Conservation (phyloP, 2,888 invertebrate genomes). For the Anticlea derivata region DNA sequence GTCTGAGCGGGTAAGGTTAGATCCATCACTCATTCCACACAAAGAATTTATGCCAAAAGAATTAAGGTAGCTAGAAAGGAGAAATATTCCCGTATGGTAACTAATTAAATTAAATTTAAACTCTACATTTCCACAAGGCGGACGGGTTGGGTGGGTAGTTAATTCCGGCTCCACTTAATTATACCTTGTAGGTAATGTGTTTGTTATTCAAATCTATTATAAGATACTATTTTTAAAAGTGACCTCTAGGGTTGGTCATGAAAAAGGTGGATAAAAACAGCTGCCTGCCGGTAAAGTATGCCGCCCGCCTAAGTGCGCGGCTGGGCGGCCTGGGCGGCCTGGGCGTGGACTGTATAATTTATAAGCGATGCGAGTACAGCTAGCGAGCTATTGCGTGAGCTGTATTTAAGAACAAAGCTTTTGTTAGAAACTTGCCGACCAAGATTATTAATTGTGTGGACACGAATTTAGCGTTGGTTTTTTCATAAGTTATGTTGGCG, state of each 20-base stretch:
- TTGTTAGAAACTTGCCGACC: conserved; percentile 37
- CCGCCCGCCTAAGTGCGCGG: conserved; percentile 32
- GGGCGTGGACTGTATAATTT: conserved; percentile 52
- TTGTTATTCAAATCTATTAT: conserved; percentile 40
- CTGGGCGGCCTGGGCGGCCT: conserved; percentile 21
- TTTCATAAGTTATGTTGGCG: too few species aligned
- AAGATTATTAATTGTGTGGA: conserved; percentile 31
- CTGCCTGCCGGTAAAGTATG: conserved; percentile 24
- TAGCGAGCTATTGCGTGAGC: conserved; percentile 59
- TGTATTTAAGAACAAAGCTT: conserved; percentile 54
- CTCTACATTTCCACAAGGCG: conserved; percentile 21
- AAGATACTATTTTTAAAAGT: conserved; percentile 56
- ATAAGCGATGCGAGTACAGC: conserved; percentile 42
- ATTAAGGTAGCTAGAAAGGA: too few species aligned
- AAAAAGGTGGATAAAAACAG: conserved; percentile 46
- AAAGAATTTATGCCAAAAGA: too few species aligned
- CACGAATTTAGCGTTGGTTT: conserved; percentile 27
- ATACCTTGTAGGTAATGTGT: conserved; percentile 33
- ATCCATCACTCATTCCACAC: too few species aligned
- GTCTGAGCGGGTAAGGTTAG: too few species aligned
- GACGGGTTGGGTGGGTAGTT: conserved; percentile 17
- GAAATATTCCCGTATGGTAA: too few species aligned
- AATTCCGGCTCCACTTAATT: conserved; percentile 35
- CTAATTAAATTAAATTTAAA: conserved; percentile 19
- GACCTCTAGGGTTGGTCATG: conserved; percentile 45